Evolutionary conservation across 2,888 invertebrate genomes (phyloP).

Genomic region (Cacoxenus indagator): DNA sequence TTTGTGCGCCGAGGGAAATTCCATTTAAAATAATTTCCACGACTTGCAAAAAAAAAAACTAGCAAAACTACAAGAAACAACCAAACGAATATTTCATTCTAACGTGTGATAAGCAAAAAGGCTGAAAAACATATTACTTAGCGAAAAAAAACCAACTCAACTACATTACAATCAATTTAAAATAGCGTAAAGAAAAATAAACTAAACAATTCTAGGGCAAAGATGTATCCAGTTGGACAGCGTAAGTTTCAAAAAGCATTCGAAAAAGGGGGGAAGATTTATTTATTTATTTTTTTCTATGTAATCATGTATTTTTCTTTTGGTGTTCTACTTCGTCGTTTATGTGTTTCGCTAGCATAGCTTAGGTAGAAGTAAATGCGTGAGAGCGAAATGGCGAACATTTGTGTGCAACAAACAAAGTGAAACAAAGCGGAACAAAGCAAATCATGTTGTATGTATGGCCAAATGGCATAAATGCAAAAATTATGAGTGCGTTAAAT

Average conservation of each 20-base stretch:
- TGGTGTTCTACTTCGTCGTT: constrained; percentile 41
- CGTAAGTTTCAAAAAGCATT: constrained; percentile 72
- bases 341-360: background rate
- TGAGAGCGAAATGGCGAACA: background rate
- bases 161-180: constrained; percentile 50
- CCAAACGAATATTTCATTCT: constrained; percentile 67
- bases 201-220: constrained; percentile 44
- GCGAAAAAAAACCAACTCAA: constrained; percentile 45
- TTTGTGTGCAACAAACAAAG: background rate
- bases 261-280: background rate
- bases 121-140: constrained; percentile 64
- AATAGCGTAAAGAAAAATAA: constrained; percentile 29
- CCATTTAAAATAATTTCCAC: constrained; percentile 24
- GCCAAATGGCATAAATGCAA: background rate
- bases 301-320: constrained; percentile 16
- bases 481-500: background rate
- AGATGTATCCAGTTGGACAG: constrained; percentile 80
- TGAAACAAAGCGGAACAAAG: background rate
- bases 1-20: constrained; percentile 3
- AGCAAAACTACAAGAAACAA: constrained; percentile 48
- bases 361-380: background rate
- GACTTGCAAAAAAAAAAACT: constrained; percentile 28
- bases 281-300: background rate
- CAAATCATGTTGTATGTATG: background rate
- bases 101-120: constrained; percentile 68